These are phyloP conservation scores for Mormoops blainvillei DNA, from an alignment of 2,113 vertebrate genomes.

Conservation along the genomic window DNA sequence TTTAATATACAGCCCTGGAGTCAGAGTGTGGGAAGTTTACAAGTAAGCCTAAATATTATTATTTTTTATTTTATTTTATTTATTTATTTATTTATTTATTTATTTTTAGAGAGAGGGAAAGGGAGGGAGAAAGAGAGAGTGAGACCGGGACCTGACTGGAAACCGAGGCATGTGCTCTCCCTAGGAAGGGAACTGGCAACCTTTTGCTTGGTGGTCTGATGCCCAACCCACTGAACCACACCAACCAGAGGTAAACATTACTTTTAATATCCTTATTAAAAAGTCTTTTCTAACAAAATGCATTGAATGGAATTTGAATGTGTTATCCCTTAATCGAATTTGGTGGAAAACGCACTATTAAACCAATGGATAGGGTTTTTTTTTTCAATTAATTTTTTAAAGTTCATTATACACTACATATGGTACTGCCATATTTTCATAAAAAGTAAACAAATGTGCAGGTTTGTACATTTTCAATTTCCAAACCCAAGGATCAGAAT, in stretches of 20 bases:
- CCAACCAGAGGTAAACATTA: no score
- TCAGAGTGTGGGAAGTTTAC: neutral
- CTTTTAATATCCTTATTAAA: neutral
- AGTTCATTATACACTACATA: neutral
- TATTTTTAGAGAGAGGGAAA: no score
- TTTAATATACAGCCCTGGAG: neutral
- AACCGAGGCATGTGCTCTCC: neutral
- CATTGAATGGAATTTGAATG: slow-evolving; percentile 18
- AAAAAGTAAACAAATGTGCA: neutral
- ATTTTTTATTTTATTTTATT: neutral
- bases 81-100: no score
- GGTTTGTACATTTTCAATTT: neutral
- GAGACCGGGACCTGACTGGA: neutral
- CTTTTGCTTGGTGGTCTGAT: neutral
- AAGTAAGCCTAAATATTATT: neutral
- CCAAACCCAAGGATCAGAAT: neutral
- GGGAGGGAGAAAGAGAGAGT: no score
- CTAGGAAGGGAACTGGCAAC: no score
- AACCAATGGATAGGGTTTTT: neutral
- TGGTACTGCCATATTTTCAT: neutral
- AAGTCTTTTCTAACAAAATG: slow-evolving; percentile 5
- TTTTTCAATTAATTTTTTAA: neutral
- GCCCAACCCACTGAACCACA: no score
- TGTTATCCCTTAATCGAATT: neutral
- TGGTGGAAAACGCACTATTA: neutral